phyloP scores from a whole-genome alignment of 2,888 invertebrate genomes.

The Heliconius ismenius region DNA sequence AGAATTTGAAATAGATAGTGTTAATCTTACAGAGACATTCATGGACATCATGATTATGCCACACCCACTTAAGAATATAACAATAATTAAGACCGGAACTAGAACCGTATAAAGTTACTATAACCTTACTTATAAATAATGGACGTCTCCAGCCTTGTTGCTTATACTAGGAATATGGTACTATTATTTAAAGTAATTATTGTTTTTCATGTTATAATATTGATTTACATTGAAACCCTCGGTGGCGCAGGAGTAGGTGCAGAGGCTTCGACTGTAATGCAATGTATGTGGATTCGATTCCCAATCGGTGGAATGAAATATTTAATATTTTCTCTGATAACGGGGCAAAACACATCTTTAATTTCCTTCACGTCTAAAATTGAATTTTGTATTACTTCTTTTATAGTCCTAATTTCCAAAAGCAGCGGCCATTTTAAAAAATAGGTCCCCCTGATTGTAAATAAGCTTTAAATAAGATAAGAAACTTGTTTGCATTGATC shows the following conservation, averaged over 20 bases:
- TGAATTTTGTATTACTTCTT: no score
- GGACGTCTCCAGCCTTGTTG: constrained; percentile 6
- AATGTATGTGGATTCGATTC: no score
- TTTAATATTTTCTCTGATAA: no score
- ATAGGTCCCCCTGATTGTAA: not conserved
- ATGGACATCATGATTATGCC: not conserved
- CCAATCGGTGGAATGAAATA: no score
- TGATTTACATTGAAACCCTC: no score
- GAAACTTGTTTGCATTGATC: constrained; percentile 9
- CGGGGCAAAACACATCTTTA: no score
- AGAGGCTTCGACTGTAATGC: no score
- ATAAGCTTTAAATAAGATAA: constrained; percentile 1
- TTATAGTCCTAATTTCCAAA: no score
- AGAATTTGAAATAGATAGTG: not conserved
- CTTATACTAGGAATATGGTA: not conserved
- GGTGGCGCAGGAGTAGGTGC: no score
- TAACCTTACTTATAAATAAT: constrained; percentile 24
- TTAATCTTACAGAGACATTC: not conserved
- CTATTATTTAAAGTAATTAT: not conserved
- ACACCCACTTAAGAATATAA: constrained; percentile 9
- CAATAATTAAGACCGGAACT: constrained; percentile 22
- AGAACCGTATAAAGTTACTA: constrained; percentile 21
- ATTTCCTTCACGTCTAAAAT: no score
- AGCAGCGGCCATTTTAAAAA: not conserved
- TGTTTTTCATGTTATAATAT: no score